phyloP scores from a whole-genome alignment of 1,140 invertebrate species.

The Agraylea sexmaculata region DNA sequence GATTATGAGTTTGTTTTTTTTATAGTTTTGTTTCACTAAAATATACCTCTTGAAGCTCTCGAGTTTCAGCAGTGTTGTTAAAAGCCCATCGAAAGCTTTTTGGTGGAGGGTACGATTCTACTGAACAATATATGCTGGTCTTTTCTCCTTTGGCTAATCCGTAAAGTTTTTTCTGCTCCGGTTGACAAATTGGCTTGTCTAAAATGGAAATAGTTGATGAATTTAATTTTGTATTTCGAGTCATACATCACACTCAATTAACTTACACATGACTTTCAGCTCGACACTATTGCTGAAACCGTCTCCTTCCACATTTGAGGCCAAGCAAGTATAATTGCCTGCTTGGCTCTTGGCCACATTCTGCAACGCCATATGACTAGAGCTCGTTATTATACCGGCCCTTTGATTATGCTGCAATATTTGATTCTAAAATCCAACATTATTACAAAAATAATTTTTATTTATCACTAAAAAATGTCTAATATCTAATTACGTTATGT shows the following conservation, averaged over 20 bases:
- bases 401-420: conserved; percentile 69
- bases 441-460: conserved; percentile 13
- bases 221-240: neutral
- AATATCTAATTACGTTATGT: conserved; percentile 70
- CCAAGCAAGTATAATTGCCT: conserved; percentile 78
- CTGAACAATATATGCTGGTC: conserved; percentile 67
- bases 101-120: conserved; percentile 76
- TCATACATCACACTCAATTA: neutral
- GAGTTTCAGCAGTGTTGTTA: conserved; percentile 74
- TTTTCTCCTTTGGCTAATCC: conserved; percentile 75
- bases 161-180: conserved; percentile 68
- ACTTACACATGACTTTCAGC: conserved; percentile 86
- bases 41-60: conserved; percentile 53
- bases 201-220: conserved; percentile 10
- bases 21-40: conserved; percentile 1
- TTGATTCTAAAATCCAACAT: conserved; percentile 57
- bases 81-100: conserved; percentile 80
- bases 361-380: conserved; percentile 66
- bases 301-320: conserved; percentile 80
- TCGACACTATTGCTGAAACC: conserved; percentile 67
- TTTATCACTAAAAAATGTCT: conserved; percentile 20
- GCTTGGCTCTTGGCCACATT: conserved; percentile 63
- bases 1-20: neutral
- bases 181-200: conserved; percentile 78
- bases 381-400: conserved; percentile 70